Conservation (phyloP, 2,888 invertebrate species). For the Xylophagus ater region DNA sequence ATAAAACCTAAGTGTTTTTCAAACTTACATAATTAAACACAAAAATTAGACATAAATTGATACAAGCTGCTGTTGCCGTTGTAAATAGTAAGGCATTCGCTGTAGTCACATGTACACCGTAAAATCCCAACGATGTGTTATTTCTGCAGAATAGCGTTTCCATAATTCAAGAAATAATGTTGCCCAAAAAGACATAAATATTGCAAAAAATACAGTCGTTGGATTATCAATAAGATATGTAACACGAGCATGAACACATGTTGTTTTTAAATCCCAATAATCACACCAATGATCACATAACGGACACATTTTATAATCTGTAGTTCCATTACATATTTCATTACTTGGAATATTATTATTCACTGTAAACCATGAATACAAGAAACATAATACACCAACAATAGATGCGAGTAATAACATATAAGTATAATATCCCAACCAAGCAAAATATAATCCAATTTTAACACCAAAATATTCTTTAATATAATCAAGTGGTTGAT, state of each 20-base stretch:
- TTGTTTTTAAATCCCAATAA: slow-evolving; percentile 73
- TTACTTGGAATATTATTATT: slow-evolving; percentile 56
- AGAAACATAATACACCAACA: slow-evolving; percentile 67
- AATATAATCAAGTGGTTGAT: slow-evolving; percentile 79
- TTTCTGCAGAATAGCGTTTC: slow-evolving; percentile 91
- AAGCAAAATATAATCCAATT: slow-evolving; percentile 80
- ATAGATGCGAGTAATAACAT: slow-evolving; percentile 79
- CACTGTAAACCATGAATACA: slow-evolving; percentile 61
- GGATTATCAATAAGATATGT: slow-evolving; percentile 91
- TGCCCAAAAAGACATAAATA: slow-evolving; percentile 95
- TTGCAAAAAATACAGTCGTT: slow-evolving; percentile 87
- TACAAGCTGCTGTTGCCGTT: slow-evolving; percentile 79
- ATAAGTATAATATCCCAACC: slow-evolving; percentile 89
- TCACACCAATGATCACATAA: slow-evolving; percentile 78
- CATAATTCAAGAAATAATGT: slow-evolving; percentile 89
- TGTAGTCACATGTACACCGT: slow-evolving; percentile 52
- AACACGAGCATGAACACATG: slow-evolving; percentile 74
- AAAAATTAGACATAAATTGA: slow-evolving; percentile 84
- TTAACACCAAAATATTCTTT: slow-evolving; percentile 87
- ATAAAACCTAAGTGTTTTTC: slow-evolving; percentile 4
- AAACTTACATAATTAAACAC: slow-evolving; percentile 67
- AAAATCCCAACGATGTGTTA: slow-evolving; percentile 91
- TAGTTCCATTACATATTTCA: slow-evolving; percentile 56
- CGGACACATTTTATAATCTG: slow-evolving; percentile 76
- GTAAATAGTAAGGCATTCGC: slow-evolving; percentile 74